Evolutionary conservation across 2,888 invertebrate species (phyloP).

Genomic region (Yponomeuta plumbellus): DNA sequence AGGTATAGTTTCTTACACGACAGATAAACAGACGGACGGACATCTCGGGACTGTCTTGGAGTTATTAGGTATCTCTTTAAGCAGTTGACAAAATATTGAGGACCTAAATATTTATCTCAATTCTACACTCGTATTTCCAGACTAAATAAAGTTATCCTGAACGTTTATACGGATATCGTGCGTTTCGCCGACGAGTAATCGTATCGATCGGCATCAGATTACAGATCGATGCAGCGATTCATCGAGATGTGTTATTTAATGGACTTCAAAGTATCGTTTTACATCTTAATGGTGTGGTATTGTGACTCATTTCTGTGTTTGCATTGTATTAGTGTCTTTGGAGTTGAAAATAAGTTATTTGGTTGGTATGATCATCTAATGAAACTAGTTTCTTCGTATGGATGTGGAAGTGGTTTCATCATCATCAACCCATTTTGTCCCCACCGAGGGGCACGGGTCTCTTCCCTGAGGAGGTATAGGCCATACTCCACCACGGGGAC

Average conservation of each 20-base stretch:
- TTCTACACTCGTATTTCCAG: neutral
- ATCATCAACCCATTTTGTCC: too few relatives aligned
- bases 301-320: conserved; percentile 26
- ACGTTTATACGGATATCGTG: conserved; percentile 11
- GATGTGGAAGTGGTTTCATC: too few relatives aligned
- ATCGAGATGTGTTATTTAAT: conserved; percentile 33
- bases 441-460: too few relatives aligned
- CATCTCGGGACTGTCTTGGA: too few relatives aligned
- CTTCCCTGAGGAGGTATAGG: too few relatives aligned
- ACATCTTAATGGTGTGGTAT: conserved; percentile 35
- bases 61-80: too few relatives aligned
- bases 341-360: neutral
- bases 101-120: neutral
- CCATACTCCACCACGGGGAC: too few relatives aligned
- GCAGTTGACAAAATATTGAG: too few relatives aligned
- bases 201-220: conserved; percentile 16
- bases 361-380: neutral
- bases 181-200: conserved; percentile 5
- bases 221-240: conserved; percentile 16
- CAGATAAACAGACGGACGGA: too few relatives aligned
- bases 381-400: neutral
- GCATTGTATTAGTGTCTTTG: neutral
- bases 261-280: conserved; percentile 36
- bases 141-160: neutral
- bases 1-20: too few relatives aligned